Conservation (phyloP, 2,113 vertebrate species). For the Empidonax traillii region DNA sequence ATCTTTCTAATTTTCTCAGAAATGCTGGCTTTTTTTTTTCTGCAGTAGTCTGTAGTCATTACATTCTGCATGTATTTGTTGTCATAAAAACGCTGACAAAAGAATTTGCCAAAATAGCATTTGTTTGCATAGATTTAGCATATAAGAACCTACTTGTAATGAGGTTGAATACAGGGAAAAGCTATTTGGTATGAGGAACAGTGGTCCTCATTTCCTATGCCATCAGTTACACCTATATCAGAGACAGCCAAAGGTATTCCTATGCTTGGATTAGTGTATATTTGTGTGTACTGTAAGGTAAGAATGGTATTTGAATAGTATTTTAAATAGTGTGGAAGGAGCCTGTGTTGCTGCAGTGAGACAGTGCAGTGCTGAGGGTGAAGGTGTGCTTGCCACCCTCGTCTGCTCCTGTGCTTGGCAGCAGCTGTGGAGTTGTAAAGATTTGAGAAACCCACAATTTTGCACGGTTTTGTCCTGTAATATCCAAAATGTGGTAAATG, state of each 20-base stretch:
- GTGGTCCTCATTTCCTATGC: not conserved
- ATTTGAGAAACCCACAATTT: not conserved
- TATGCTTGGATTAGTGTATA: not conserved
- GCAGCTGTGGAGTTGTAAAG: not conserved
- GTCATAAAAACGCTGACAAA: conserved; percentile 49
- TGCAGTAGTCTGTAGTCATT: not conserved
- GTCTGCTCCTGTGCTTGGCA: not conserved
- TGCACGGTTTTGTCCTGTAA: not conserved
- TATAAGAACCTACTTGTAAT: not conserved
- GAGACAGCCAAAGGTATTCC: not conserved
- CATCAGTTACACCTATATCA: not conserved
- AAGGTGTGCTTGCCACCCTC: not conserved
- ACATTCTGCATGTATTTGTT: not conserved
- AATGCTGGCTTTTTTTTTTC: conserved; percentile 4
- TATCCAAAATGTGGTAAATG: not conserved
- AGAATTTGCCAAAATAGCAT: not conserved
- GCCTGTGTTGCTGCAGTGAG: not conserved
- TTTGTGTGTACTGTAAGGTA: not conserved
- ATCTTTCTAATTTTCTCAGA: conserved; percentile 37
- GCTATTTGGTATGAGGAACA: not conserved
- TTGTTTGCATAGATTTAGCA: conserved; percentile 10
- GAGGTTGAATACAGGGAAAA: not conserved
- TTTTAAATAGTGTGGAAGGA: not conserved
- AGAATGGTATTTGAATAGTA: not conserved
- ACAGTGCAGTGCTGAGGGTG: not conserved